Base-by-base conservation (phyloP, 64 coral and sea anemone genomes). In the Montipora capricornis region DNA sequence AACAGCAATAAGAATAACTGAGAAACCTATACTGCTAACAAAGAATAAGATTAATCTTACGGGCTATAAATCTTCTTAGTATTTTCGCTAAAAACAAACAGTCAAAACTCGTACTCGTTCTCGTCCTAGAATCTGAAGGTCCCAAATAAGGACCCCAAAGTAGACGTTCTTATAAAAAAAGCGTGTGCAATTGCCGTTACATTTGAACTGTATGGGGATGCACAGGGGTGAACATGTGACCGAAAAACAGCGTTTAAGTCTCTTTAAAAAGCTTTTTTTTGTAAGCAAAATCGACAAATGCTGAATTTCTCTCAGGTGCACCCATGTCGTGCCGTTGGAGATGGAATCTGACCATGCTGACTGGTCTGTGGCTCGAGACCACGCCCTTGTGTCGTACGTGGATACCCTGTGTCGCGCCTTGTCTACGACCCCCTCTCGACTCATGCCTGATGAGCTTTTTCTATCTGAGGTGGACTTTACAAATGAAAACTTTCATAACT, bases 341-440 rank as follows among this genome's bases (percentile, higher is more conserved):
- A 93, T 96, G 82, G 91, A 96, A 73, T 69, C 93, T 76, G 98
- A 99, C 48, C 92, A 99, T 73, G 69, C 79, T 51, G 77, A 79
- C 79, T 99, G 98, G 98, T 87, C 92, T 55, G 26, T 99, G 14
- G 74, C 95, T 47, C 93, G 89, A 62, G 98, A 99, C 85, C 88
- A 94, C 73, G 77, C 89, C 74, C 78, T 99, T 48, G 92, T 96
- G n/a, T 87, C 73, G 4, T 99, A 92, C 74, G 89, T 99, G 37
- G 94, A 99, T 78, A 55, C 77, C 22, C 76, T 96, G 44, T 99
- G 95, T 45, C 95, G 85, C 13, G 89, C 92, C 2, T 61, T 94
- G 68, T 99, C 95, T 8, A 96, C 89, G 0, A 89, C 98, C 16
- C 95, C 98, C 5, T 96, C 89, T 17, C 84, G 98, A 77, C 92